Percentiles rank a stretch among this genome's conserved stretches.
phyloP scores from a whole-genome alignment of 2,888 invertebrate species.

The Eustalomyia histrio region DNA sequence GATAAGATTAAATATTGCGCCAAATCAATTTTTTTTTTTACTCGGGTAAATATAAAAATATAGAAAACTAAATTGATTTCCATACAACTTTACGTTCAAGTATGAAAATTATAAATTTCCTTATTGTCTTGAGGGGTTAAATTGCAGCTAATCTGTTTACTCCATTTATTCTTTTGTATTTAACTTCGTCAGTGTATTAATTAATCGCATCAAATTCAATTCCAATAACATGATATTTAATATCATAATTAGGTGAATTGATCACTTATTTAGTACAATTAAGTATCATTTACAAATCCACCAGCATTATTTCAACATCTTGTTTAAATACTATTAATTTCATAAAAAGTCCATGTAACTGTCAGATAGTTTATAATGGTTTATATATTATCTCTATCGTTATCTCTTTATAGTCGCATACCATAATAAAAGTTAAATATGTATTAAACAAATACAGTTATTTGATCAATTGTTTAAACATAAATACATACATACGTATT shows the following conservation, averaged over 20 bases:
- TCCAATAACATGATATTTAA: conserved; percentile 19
- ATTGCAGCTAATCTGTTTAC: no score
- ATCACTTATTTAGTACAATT: conserved; percentile 1
- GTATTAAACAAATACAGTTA: conserved; percentile 35
- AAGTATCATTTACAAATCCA: not conserved
- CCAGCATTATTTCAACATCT: not conserved
- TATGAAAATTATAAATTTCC: no score
- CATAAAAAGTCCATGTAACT: not conserved
- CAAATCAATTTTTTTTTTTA: no score
- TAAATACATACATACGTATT: not conserved
- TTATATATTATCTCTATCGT: no score
- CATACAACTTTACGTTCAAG: no score
- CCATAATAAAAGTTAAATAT: not conserved
- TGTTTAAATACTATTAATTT: not conserved
- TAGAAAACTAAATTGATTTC: no score
- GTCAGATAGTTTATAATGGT: not conserved
- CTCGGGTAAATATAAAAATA: no score
- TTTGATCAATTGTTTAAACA: conserved; percentile 18
- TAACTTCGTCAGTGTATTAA: no score
- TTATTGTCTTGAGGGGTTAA: no score
- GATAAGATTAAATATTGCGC: no score
- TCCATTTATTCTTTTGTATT: no score
- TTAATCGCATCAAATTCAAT: not conserved
- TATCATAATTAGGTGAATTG: conserved; percentile 37
- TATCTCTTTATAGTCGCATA: not conserved